phyloP scores from a whole-genome alignment of 2,797 vertebrate species.

The Sebastes cheni region DNA sequence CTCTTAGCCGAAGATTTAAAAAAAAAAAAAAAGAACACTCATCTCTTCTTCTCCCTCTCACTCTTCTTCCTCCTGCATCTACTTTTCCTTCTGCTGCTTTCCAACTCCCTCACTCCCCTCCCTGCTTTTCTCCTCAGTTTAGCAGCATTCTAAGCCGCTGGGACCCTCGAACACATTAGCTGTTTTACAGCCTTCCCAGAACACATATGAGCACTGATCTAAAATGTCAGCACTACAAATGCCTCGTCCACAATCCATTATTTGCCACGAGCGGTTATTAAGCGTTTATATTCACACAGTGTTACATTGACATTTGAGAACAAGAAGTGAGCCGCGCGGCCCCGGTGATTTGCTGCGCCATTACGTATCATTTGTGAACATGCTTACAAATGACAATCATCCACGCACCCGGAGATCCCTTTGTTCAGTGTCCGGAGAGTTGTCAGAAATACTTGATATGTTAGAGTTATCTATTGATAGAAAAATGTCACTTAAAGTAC shows the following conservation, averaged over 20 bases:
- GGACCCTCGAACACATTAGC: conserved; percentile 73
- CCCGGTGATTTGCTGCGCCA: conserved; percentile 47
- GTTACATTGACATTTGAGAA: conserved; percentile 78
- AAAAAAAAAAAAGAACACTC: conserved; percentile 44
- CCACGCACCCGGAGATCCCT: conserved; percentile 13
- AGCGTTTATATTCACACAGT: conserved; percentile 75
- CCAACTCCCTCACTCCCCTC: conserved; percentile 63
- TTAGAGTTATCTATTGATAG: conserved; percentile 26
- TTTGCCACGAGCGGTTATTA: conserved; percentile 74
- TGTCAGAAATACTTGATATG: conserved; percentile 23
- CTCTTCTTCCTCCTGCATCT: conserved; percentile 37
- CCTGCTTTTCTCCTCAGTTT: conserved; percentile 71
- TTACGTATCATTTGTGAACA: conserved; percentile 64
- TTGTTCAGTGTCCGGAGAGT: conserved; percentile 28
- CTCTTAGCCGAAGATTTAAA: conserved; percentile 49
- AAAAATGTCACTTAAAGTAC: conserved; percentile 39
- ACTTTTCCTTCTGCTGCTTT: conserved; percentile 48
- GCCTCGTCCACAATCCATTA: conserved; percentile 76
- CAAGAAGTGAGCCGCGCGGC: conserved; percentile 32
- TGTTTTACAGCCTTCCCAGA: conserved; percentile 73
- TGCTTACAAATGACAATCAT: conserved; percentile 63
- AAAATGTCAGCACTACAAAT: conserved; percentile 83
- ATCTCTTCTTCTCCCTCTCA: conserved; percentile 19
- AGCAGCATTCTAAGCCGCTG: conserved; percentile 59
- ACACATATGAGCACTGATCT: conserved; percentile 79